These are phyloP conservation scores for Actinopyga echinites DNA, from an alignment of 53 echinoderm and acorn worm genomes.

Conservation along the genomic window DNA sequence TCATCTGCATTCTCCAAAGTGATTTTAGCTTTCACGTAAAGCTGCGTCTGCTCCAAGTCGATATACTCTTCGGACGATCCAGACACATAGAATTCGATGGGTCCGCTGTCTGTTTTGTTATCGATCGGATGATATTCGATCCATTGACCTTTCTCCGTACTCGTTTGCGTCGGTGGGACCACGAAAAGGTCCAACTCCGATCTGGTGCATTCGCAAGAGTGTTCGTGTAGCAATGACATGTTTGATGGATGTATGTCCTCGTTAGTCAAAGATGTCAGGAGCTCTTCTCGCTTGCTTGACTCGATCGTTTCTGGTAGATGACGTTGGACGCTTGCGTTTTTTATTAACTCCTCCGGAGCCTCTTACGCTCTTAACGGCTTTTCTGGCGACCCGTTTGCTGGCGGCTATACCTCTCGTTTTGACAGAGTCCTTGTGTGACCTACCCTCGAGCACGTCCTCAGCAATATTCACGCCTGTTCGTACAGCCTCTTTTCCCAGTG, in stretches of 20 bases:
- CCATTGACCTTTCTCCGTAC: constrained; percentile 53
- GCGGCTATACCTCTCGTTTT: not conserved
- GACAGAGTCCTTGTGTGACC: not conserved
- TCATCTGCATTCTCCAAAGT: constrained; percentile 41
- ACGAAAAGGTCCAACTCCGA: constrained; percentile 68
- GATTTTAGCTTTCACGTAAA: constrained; percentile 47
- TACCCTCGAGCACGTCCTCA: constrained; percentile 50
- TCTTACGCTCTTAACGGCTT: not conserved
- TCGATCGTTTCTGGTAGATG: not conserved
- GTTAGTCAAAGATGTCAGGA: not conserved
- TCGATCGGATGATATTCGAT: constrained; percentile 66
- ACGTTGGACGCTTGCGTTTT: not conserved
- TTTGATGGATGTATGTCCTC: too few relatives aligned
- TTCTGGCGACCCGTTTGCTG: constrained; percentile 1
- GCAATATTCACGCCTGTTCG: constrained; percentile 55
- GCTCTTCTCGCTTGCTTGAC: not conserved
- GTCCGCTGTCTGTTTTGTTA: constrained; percentile 44
- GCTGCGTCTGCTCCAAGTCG: constrained; percentile 41
- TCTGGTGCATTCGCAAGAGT: constrained; percentile 68
- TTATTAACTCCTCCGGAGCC: not conserved
- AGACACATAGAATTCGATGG: constrained; percentile 51
- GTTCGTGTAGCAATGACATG: constrained; percentile 67
- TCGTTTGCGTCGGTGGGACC: too few relatives aligned
- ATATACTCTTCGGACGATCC: constrained; percentile 47
- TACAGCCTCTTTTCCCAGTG: constrained; percentile 46